These are phyloP conservation scores for Epizoanthus illoricatus DNA, from an alignment of 92 coral and sea anemone species.

Conservation along the genomic window DNA sequence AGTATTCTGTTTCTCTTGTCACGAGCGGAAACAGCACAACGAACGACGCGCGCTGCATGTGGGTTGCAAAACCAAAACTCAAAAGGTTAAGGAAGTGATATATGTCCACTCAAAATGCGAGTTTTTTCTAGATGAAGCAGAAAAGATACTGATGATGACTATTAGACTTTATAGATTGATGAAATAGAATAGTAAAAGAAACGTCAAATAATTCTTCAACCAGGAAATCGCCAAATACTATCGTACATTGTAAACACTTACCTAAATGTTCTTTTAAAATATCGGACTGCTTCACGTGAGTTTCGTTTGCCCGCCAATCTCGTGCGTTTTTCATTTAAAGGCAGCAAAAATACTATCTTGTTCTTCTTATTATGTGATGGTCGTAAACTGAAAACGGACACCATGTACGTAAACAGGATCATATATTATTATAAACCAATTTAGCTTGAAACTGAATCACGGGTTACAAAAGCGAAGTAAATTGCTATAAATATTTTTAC, in stretches of 20 bases:
- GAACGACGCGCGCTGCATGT: slow-evolving; percentile 11
- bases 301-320: not conserved
- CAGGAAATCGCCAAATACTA: not conserved
- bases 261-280: slow-evolving; percentile 22
- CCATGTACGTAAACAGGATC: no score
- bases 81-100: not conserved
- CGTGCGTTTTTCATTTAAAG: slow-evolving; percentile 18
- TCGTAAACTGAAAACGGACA: not conserved
- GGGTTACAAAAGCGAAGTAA: no score
- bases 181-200: not conserved
- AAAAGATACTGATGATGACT: not conserved
- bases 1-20: not conserved
- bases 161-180: not conserved
- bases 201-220: no score
- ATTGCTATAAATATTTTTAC: no score
- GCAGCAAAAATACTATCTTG: not conserved
- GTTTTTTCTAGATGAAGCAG: not conserved
- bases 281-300: slow-evolving; percentile 14
- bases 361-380: slow-evolving; percentile 1
- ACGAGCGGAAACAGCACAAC: slow-evolving; percentile 9
- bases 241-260: not conserved
- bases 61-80: slow-evolving; percentile 17
- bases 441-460: no score
- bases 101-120: slow-evolving; percentile 7
- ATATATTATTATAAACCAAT: no score